Conservation (phyloP, 2,113 vertebrate genomes). For the Muntiacus reevesi region DNA sequence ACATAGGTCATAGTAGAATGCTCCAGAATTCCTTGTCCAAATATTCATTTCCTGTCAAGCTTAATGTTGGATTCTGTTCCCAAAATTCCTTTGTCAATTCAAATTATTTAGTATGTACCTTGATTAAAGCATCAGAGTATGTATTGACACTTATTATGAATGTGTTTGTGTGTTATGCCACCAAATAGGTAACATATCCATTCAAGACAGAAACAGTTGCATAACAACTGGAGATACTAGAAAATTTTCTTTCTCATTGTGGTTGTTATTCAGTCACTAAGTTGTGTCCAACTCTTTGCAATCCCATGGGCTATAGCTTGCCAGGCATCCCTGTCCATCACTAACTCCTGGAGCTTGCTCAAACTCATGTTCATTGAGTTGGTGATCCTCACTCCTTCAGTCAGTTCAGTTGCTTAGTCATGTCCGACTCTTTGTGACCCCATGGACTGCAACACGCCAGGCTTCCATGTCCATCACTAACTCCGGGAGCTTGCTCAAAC, state of each 20-base stretch:
- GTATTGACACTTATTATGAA: neutral
- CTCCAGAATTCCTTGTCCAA: neutral
- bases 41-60: conserved; percentile 23
- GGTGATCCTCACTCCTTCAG: neutral
- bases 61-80: conserved; percentile 12
- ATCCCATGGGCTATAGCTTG: neutral
- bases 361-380: neutral
- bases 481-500: neutral
- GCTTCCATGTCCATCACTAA: neutral
- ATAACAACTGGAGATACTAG: neutral
- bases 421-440: neutral
- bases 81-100: conserved; percentile 14
- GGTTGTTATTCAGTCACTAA: neutral
- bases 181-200: neutral
- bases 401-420: neutral
- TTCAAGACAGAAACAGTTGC: conserved; percentile 16
- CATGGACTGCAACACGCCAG: neutral
- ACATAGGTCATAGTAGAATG: neutral
- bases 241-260: neutral
- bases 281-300: neutral
- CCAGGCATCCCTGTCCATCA: neutral
- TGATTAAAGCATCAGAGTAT: conserved; percentile 23
- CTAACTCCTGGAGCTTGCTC: neutral
- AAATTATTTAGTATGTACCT: conserved; percentile 17
- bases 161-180: neutral